A percentile compares a stretch with the other conserved stretches of the same genome.
phyloP scores from a whole-genome alignment of 2,113 vertebrate genomes.

The Brachyhypopomus occidentalis region DNA sequence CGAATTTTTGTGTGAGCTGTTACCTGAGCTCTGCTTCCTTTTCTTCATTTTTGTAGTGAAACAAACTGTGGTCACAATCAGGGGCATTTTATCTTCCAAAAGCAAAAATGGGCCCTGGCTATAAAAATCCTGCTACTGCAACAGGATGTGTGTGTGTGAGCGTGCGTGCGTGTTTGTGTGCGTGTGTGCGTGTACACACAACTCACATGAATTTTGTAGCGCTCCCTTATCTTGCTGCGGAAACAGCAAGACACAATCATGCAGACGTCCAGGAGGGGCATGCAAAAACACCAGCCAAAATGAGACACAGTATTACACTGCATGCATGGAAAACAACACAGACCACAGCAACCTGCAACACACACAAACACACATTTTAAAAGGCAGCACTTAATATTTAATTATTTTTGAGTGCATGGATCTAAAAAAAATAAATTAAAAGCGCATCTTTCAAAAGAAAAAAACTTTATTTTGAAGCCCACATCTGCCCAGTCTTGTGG shows the following conservation, averaged over 20 bases:
- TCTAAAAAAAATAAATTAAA: no score
- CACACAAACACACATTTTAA: not conserved
- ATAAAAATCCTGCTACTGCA: not conserved
- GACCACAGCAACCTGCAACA: conserved; percentile 65
- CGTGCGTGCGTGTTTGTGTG: not conserved
- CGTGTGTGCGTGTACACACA: not conserved
- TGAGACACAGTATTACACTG: conserved; percentile 68
- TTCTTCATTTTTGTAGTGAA: not conserved
- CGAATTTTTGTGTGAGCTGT: no score
- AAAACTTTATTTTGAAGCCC: no score
- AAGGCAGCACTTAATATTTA: no score
- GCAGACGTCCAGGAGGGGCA: conserved; percentile 66
- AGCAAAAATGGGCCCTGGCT: not conserved
- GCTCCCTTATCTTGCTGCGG: conserved; percentile 61
- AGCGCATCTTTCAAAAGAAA: no score
- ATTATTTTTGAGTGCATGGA: no score
- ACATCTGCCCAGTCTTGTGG: no score
- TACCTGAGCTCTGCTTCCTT: no score
- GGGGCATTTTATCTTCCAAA: not conserved
- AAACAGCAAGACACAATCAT: conserved; percentile 65
- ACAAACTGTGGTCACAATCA: not conserved
- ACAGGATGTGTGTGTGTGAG: not conserved
- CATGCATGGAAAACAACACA: conserved; percentile 71
- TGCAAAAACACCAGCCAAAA: conserved; percentile 67
- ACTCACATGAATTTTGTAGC: conserved; percentile 68